Evolutionary conservation across 2,113 vertebrate genomes (phyloP), one percentile per base, ranked within the genome.

Genomic region (Lichenostomus cassidix): DNA sequence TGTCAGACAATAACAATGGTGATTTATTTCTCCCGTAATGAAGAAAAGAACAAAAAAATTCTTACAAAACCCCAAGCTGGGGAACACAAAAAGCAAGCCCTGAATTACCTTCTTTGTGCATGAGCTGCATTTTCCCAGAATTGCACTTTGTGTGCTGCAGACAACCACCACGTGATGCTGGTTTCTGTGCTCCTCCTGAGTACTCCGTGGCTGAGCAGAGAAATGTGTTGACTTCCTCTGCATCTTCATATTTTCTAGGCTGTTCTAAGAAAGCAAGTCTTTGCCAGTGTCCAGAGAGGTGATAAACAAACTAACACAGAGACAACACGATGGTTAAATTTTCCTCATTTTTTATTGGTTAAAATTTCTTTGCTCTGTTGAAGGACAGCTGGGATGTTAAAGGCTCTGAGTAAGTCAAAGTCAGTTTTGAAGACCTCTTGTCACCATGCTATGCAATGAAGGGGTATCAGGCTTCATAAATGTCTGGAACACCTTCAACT

Each of bases 181-280:
- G 23, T 62, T 9, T 20, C 17, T 4, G 3, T 2, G 3, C 0
- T 90, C 13, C 27, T 65, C 11, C 3, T 0, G 5, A 53, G 22
- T 3, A 47, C 17, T 28, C 63, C 25, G 41, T 8, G 21, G 11
- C 19, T 35, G 76, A 24, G 31, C 59, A 60, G 14, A 50, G 6
- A 60, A 64, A 80, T 11, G 0, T 5, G 6, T 19, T 64, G 18
- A 27, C 8, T 46, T 58, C 33, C 37, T 78, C 24, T 50, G 15
- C 14, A 33, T 62, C 15, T 16, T 65, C 14, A 2, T 3, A 13
- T 69, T 91, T 81, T 69, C 59, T 41, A 42, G 2, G 8, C 52
- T 76, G 12, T 58, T 88, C 24, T 41, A 53, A 47, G 69, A 63
- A 25, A 53, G 4, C 1, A 81, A 84, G 18, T 44, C 69, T 73